Evolutionary conservation across 2,113 vertebrate genomes (phyloP), one percentile per base, ranked within the genome.

Genomic region (Monopterus albus): DNA sequence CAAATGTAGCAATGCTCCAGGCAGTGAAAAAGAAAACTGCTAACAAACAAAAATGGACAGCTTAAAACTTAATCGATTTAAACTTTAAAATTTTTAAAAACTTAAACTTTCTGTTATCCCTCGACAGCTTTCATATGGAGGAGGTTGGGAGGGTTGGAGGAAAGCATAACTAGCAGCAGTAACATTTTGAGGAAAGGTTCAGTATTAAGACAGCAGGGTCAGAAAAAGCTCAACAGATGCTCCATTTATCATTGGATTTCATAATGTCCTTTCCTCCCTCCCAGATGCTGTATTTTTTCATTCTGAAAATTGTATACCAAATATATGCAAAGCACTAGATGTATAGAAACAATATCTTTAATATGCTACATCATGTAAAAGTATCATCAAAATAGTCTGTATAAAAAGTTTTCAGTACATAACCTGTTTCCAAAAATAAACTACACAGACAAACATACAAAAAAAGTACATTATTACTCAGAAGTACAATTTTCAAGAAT

Each of bases 341-440:
- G 3, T 85, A 80, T 77, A 90, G 83, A 90, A 91, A 91, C 79
- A 86, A 87, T 82, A 91, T 64, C 58, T 93, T 93, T 93, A 92
- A 91, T 92, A 52, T 89, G 82, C 91, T 92, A 92, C 88, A 87
- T 82, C 40, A 36, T 85, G 82, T 69, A 60, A 92, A 93, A 88
- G 82, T 88, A 87, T 87, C 47, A 83, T 89, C 82, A 93, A 94
- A 94, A 93, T 93, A 93, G 71, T 82, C 85, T 93, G 73, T 91
- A 94, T 90, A 94, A 90, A 94, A 90, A 91, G 75, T 91, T 8
- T 72, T 87, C 86, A 91, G 87, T 63, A 83, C 58, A 78, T 52
- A 81, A 52, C 65, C 57, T 51, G 85, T 83, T 51, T 71, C 26
- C 25, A 88, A 89, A 89, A 88, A 89, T 79, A 87, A 82, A 82